Conservation (phyloP, 2,797 vertebrate species). For the Myiotriccus ornatus region DNA sequence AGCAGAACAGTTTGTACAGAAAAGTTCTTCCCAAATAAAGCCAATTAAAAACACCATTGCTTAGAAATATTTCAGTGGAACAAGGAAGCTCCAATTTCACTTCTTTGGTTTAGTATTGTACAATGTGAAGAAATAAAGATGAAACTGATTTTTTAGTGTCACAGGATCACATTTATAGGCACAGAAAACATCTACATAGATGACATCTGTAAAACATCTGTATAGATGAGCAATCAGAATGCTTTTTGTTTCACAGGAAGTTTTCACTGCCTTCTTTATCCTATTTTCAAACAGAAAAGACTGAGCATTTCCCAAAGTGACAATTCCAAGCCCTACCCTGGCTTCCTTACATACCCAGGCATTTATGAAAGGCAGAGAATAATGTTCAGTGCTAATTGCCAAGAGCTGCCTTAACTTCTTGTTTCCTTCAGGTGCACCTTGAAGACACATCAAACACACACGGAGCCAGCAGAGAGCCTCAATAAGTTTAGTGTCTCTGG, state of each 20-base stretch:
- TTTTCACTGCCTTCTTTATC: neutral
- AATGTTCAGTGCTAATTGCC: neutral
- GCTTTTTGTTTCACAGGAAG: neutral
- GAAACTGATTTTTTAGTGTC: neutral
- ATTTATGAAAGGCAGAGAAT: neutral
- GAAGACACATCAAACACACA: conserved; percentile 23
- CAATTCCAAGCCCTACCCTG: neutral
- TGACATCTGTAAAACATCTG: no score
- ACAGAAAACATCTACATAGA: neutral
- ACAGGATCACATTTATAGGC: neutral
- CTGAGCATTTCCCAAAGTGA: neutral
- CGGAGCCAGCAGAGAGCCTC: conserved; percentile 9
- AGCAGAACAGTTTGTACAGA: neutral
- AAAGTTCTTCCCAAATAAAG: neutral
- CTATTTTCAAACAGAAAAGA: neutral
- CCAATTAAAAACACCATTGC: neutral
- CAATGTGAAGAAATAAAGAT: neutral
- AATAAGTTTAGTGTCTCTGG: conserved; percentile 25
- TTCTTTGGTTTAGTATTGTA: neutral
- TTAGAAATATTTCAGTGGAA: neutral
- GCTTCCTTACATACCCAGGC: neutral
- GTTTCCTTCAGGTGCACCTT: conserved; percentile 50
- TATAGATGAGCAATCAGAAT: neutral
- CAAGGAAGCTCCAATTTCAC: neutral
- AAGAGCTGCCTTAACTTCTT: neutral